phyloP scores from a whole-genome alignment of 2,888 invertebrate species.

The Sinohyriopsis cumingii region DNA sequence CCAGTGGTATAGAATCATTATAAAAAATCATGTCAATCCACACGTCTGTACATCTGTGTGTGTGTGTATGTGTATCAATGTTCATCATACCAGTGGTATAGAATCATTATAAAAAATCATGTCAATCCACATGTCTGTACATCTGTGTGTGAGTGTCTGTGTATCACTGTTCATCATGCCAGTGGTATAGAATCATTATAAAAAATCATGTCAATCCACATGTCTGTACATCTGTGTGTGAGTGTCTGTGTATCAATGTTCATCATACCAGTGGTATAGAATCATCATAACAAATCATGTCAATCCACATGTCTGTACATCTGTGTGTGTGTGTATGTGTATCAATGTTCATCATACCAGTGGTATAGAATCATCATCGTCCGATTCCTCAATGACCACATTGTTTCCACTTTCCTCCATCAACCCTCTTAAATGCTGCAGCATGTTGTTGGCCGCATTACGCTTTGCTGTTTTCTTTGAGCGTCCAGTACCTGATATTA shows the following conservation, averaged over 20 bases:
- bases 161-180: slow-evolving; percentile 34
- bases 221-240: too few relatives aligned
- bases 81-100: slow-evolving; percentile 59
- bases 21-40: slow-evolving; percentile 58
- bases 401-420: slow-evolving; percentile 50
- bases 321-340: too few relatives aligned
- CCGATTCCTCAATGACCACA: slow-evolving; percentile 62
- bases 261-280: slow-evolving; percentile 73
- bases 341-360: slow-evolving; percentile 43
- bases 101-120: slow-evolving; percentile 81
- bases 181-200: slow-evolving; percentile 79
- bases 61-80: too few relatives aligned
- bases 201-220: too few relatives aligned
- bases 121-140: too few relatives aligned
- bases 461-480: slow-evolving; percentile 97
- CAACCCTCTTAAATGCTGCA: slow-evolving; percentile 73
- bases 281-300: slow-evolving; percentile 75
- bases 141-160: too few relatives aligned
- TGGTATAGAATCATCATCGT: slow-evolving; percentile 80
- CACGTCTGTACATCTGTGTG: too few relatives aligned
- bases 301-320: too few relatives aligned
- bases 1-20: slow-evolving; percentile 78
- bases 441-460: slow-evolving; percentile 95
- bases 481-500: slow-evolving; percentile 78
- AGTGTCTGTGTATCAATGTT: too few relatives aligned